phyloP scores from a whole-genome alignment of 2,797 vertebrate species.

The Picus viridis region DNA sequence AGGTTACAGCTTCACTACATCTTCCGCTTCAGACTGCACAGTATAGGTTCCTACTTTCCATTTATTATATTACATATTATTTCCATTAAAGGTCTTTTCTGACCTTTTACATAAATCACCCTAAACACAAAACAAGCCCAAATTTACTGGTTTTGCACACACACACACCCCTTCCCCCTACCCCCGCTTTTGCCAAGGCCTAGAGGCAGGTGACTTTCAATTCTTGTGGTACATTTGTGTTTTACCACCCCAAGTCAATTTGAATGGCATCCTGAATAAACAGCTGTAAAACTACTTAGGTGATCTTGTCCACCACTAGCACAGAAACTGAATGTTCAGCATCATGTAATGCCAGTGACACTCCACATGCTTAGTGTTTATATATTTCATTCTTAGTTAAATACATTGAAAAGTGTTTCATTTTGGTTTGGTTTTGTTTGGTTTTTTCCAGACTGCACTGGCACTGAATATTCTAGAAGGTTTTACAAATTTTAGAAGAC shows the following conservation, averaged over 20 bases:
- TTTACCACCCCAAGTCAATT: not conserved
- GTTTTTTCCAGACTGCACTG: not conserved
- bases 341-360: not conserved
- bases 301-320: not conserved
- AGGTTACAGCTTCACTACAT: not conserved
- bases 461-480: not conserved
- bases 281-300: not conserved
- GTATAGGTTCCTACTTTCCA: not conserved
- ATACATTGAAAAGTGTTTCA: not conserved
- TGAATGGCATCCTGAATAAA: not conserved
- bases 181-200: not conserved
- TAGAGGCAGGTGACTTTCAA: not conserved
- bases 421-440: not conserved
- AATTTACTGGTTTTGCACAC: not conserved
- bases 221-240: not conserved
- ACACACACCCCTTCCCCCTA: too few species aligned
- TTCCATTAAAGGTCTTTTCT: not conserved
- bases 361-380: not conserved
- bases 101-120: not conserved
- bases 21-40: not conserved
- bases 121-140: not conserved
- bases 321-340: not conserved
- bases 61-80: not conserved
- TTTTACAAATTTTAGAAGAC: constrained; percentile 11
- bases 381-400: not conserved